Evolutionary conservation across 2,113 vertebrate species (phyloP).

Genomic region (Microcebus lehilahytsara): DNA sequence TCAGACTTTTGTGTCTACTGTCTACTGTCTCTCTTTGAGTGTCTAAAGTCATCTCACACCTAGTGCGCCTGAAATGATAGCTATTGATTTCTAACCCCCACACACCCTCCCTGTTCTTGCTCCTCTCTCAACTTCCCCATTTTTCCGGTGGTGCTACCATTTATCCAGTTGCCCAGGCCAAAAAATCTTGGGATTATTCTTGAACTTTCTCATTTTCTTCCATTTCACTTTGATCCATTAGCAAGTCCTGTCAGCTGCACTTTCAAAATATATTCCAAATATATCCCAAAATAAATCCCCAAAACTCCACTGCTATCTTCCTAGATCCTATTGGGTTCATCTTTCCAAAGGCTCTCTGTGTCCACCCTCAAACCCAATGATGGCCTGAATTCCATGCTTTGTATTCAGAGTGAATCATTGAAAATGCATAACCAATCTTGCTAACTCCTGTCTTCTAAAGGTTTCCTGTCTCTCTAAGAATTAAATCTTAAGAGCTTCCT

Average conservation of each 20-base stretch:
- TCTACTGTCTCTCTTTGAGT: neutral
- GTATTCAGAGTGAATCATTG: neutral
- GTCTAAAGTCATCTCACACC: neutral
- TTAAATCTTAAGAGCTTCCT: neutral
- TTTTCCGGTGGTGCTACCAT: neutral
- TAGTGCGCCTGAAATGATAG: neutral
- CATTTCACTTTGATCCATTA: neutral
- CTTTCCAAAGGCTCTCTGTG: neutral
- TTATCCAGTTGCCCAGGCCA: neutral
- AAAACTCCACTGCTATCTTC: neutral
- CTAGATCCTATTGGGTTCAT: neutral
- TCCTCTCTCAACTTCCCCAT: neutral
- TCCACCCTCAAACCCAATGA: neutral
- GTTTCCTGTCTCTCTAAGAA: neutral
- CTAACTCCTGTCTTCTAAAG: neutral
- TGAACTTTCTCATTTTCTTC: neutral
- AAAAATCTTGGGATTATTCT: neutral
- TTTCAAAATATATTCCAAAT: neutral
- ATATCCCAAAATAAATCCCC: neutral
- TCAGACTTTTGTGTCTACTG: neutral
- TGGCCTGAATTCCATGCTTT: neutral
- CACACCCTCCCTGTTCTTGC: accelerated
- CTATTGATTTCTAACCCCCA: neutral
- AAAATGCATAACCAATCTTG: neutral
- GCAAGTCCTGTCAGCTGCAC: neutral